Percentiles rank a stretch among this genome's conserved stretches.
Conservation (phyloP, 1,140 invertebrate genomes). For the Neotoxoptera formosana region DNA sequence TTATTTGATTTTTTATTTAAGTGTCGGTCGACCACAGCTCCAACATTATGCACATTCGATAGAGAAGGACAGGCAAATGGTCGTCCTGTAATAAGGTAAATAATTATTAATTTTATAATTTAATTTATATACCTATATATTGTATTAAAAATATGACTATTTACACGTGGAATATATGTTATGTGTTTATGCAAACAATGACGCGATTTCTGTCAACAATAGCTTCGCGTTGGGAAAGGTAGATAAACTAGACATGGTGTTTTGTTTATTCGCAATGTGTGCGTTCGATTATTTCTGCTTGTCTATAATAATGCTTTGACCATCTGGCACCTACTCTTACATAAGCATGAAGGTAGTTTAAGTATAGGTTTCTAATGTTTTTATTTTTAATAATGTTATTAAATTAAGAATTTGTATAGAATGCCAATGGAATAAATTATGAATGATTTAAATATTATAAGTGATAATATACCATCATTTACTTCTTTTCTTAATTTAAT, state of each 20-base stretch:
- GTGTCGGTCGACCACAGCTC: slow-evolving; percentile 52
- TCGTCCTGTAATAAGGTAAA: slow-evolving; percentile 49
- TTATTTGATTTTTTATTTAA: not conserved
- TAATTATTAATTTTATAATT: not conserved
- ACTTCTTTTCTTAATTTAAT: not conserved
- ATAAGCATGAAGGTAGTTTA: slow-evolving; percentile 33
- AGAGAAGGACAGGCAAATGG: slow-evolving; percentile 52
- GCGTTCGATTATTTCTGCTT: slow-evolving; percentile 57
- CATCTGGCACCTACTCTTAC: not conserved
- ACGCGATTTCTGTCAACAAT: slow-evolving; percentile 35
- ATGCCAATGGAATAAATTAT: not conserved
- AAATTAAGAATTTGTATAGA: not conserved
- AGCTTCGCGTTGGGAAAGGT: slow-evolving; percentile 54
- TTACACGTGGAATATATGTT: slow-evolving; percentile 30
- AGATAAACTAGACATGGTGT: slow-evolving; percentile 53
- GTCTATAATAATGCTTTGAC: slow-evolving; percentile 53
- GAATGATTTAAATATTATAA: not conserved
- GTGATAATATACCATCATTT: not conserved
- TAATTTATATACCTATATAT: not conserved
- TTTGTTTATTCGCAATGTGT: slow-evolving; percentile 55
- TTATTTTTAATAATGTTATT: not conserved
- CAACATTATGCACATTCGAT: slow-evolving; percentile 56
- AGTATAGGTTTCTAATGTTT: not conserved
- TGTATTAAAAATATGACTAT: not conserved
- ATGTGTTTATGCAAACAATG: slow-evolving; percentile 51